Evolutionary conservation across 2,888 invertebrate genomes (phyloP), one percentile per base, ranked within the genome.

Genomic region (Megamerina dolium): DNA sequence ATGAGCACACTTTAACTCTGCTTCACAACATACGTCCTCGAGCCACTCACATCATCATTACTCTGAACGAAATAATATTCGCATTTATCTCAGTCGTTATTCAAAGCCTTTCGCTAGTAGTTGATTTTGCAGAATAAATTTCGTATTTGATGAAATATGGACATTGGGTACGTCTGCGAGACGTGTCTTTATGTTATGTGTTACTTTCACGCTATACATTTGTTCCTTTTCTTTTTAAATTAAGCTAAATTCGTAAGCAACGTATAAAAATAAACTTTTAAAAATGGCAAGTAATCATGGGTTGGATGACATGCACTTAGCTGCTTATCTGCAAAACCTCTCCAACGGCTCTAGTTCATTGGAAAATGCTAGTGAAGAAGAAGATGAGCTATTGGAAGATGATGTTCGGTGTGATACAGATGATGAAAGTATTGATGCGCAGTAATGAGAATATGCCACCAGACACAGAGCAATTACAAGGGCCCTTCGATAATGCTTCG

Each of bases 371-470:
- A n/a, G n/a, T n/a, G n/a, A n/a, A n/a, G n/a, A n/a, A n/a, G n/a
- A n/a, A 17, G 18, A 35, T 35, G 35, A 3, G 12, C 21, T 35
- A 35, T 35, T 35, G 14, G 23, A 35, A 35, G 35, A 35, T 35
- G 35, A 13, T 21, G 18, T 21, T 35, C 4, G 18, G 18, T 21
- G 35, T 20, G 23, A 35, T 21, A 20, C 12, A 8, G 23, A 23
- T 21, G 35, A 35, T 19, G 21, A 35, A 20, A 19, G 14, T 35
- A 1, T 20, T 20, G 18, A 35, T 35, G n/a, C 4, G 13, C 20
- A 35, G 35, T 26, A 26, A 26, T 26, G 3, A 2, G 8, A 14
- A 31, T 31, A 14, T 14, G 13, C 31, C 12, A 8, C 34, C 34
- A 34, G 19, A 34, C 19, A 9, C 5, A n/a, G 19, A 34, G n/a